Evolutionary conservation across 92 coral and sea anemone genomes (phyloP).

Genomic region (Epizoanthus stellaris): DNA sequence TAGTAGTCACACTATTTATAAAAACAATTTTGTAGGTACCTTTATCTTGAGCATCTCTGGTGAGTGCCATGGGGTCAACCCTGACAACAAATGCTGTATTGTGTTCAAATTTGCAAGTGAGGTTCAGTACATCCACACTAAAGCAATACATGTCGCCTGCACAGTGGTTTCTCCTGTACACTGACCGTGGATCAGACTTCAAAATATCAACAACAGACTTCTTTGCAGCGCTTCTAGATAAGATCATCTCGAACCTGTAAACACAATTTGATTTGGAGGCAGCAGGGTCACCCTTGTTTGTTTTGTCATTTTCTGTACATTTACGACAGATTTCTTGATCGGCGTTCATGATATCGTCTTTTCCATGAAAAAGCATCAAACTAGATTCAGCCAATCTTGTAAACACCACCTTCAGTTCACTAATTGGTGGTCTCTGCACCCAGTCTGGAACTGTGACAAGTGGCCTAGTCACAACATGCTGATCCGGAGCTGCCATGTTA

Average conservation of each 20-base stretch:
- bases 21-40: not conserved
- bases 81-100: conserved; percentile 47
- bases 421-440: conserved; percentile 60
- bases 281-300: not conserved
- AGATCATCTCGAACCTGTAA: conserved; percentile 57
- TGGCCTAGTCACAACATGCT: not conserved
- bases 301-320: conserved; percentile 24
- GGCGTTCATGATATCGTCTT: conserved; percentile 8
- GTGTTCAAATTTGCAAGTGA: conserved; percentile 62
- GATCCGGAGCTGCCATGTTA: not conserved
- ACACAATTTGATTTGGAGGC: conserved; percentile 24
- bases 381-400: conserved; percentile 32
- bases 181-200: conserved; percentile 70
- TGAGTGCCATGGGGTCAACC: conserved; percentile 46
- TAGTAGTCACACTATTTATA: too few species aligned
- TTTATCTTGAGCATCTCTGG: conserved; percentile 13
- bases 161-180: conserved; percentile 65
- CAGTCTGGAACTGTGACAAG: conserved; percentile 54
- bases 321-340: conserved; percentile 14
- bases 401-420: conserved; percentile 49
- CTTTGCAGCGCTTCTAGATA: conserved; percentile 57
- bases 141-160: conserved; percentile 56
- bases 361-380: conserved; percentile 64
- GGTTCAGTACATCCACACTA: conserved; percentile 65
- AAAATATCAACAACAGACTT: conserved; percentile 56